Percentiles rank a stretch among this genome's conserved stretches.
These are phyloP conservation scores for Anticlea derivata DNA, from an alignment of 2,888 invertebrate genomes.

Conservation along the genomic window DNA sequence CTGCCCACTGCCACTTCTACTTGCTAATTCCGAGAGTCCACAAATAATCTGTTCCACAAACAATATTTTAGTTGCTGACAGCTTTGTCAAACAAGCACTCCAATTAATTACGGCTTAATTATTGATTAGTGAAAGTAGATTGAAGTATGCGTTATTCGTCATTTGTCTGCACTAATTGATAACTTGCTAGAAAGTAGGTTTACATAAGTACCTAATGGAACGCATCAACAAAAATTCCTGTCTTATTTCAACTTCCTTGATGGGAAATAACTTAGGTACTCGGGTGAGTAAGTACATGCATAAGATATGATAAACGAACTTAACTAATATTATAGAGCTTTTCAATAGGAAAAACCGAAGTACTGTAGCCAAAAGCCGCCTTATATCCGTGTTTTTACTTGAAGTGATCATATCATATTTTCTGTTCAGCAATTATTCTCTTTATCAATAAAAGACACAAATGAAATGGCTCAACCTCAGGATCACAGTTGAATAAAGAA, in stretches of 20 bases:
- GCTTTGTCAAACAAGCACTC: conserved; percentile 13
- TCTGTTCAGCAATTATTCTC: too few species aligned
- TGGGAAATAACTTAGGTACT: background rate
- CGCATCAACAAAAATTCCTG: background rate
- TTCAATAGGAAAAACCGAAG: too few species aligned
- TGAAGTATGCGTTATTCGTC: conserved; percentile 24
- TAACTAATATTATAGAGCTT: background rate
- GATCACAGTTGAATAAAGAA: too few species aligned
- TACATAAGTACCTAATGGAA: conserved; percentile 5
- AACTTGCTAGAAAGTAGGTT: conserved; percentile 21
- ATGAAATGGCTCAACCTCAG: too few species aligned
- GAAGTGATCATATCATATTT: too few species aligned
- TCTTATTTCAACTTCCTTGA: background rate
- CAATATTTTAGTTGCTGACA: conserved; percentile 28
- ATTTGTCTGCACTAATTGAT: conserved; percentile 26
- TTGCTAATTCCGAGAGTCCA: too few species aligned
- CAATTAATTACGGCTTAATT: conserved; percentile 19
- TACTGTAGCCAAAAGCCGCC: too few species aligned
- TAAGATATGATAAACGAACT: background rate
- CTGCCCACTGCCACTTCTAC: too few species aligned
- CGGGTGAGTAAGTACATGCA: background rate
- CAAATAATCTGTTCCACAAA: conserved; percentile 19
- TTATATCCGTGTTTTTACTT: too few species aligned
- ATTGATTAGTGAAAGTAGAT: conserved; percentile 34
- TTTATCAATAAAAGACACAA: too few species aligned